These are phyloP conservation scores for Campoletis raptor DNA, from an alignment of 2,888 invertebrate genomes.

Conservation along the genomic window DNA sequence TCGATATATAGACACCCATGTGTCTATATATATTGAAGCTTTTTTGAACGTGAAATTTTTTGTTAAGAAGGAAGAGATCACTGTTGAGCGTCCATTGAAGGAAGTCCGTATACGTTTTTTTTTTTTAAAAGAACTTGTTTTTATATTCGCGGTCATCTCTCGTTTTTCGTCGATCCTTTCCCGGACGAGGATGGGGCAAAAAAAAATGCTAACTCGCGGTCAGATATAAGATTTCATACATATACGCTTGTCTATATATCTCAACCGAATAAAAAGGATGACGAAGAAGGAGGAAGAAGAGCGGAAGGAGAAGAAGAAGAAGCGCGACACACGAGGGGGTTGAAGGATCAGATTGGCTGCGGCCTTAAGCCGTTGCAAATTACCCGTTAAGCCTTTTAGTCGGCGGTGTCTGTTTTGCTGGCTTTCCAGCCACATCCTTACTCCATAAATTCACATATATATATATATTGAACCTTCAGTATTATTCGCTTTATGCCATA, in stretches of 20 bases:
- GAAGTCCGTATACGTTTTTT: constrained; percentile 81
- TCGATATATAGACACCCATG: constrained; percentile 7
- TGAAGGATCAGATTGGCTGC: constrained; percentile 81
- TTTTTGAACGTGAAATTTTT: constrained; percentile 38
- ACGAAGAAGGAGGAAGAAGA: neutral
- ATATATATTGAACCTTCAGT: neutral
- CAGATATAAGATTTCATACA: constrained; percentile 80
- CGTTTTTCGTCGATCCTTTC: constrained; percentile 65
- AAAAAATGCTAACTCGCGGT: constrained; percentile 55
- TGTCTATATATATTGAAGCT: constrained; percentile 17
- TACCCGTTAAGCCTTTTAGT: constrained; percentile 84
- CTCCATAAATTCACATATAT: neutral
- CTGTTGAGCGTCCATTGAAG: constrained; percentile 71
- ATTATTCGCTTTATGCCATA: constrained; percentile 14
- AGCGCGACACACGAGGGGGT: constrained; percentile 51
- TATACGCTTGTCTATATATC: constrained; percentile 39
- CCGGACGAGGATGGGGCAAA: constrained; percentile 56
- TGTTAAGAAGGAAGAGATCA: constrained; percentile 60
- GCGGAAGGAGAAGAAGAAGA: constrained; percentile 49
- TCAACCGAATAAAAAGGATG: neutral
- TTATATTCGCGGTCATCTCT: constrained; percentile 46
- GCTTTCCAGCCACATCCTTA: constrained; percentile 61
- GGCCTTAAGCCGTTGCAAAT: constrained; percentile 83
- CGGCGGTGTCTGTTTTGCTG: constrained; percentile 79
- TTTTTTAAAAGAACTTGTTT: constrained; percentile 79